Base-by-base conservation (phyloP, 2,113 vertebrate genomes). In the Oophaga pumilio region DNA sequence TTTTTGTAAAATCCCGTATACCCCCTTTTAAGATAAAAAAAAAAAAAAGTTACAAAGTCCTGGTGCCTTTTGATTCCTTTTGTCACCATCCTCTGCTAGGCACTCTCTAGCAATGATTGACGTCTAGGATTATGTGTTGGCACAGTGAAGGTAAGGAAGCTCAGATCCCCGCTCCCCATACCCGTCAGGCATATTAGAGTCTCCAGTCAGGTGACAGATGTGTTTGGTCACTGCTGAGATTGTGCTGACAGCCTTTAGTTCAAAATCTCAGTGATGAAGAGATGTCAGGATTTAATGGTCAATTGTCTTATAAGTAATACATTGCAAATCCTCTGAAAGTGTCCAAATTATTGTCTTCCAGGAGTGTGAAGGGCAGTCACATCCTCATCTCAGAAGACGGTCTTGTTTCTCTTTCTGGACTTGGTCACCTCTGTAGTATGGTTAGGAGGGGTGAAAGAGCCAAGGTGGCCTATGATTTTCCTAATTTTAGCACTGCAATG, bases 341-440 rank as follows among this genome's bases (percentile, higher is more conserved):
- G n/a, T 14, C 33, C 28, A 9, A 49, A 5, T 94, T 56, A 8
- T 93, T 94, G 82, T 94, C 85, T 95, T 95, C 89, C 93, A 99
- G 98, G 91, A 97, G 96, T 90, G 94, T 99, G 93, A 99, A 98
- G 95, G 97, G 97, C 90, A 99, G 98, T 93, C 97, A 99, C 86
- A 97, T 99, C 94, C 94, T 99, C 92, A 96, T 99, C 94, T 99
- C 97, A 88, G 96, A 93, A 76, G 96, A 98, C 90, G 98, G 98
- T 7, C 94, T 94, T 22, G 97, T 99, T 93, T 97, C 96, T 92
- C 97, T 99, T 50, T 98, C 98, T 62, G 98, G 97, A 84, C 94
- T 99, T 87, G 96, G 95, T 92, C 96, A 96, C 81, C 95, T 97
- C 89, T 98, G 96, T 94, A 98, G 97, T 91, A 95, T 99, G 96